Base-by-base conservation (phyloP, 2,888 invertebrate genomes). In the Ptychoptera contaminata region DNA sequence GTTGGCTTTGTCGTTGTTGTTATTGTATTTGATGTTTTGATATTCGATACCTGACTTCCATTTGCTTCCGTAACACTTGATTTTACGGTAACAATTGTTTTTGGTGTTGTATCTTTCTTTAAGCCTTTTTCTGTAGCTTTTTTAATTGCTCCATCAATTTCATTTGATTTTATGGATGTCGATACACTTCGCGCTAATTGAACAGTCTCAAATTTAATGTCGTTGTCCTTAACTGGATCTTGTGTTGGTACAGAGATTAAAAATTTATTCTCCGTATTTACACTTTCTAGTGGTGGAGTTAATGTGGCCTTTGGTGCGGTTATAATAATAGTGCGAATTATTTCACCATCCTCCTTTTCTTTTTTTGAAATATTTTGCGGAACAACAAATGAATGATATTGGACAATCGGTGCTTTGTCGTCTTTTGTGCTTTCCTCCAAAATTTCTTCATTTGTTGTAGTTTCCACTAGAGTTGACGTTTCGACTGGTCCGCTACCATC, bases 1-100 rank as follows among this genome's bases (percentile, higher is more conserved):
- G 76, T 75, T 1, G 74, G 73, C 1, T 75, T 73, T 1, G 75
- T 74, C 1, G 74, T 72, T 1, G 73, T 71, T 4, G 65, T 58
- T 0, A 71, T 69, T 1, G 70, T 68, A 7, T 3, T 2, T 65
- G 63, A 0, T 57, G 36, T 59, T n/a, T n/a, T n/a, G n/a, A n/a
- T n/a, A n/a, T n/a, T n/a, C n/a, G n/a, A n/a, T n/a, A n/a, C n/a
- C 16, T 41, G 9, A 14, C 23, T 7, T 16, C 34, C 12, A n/a
- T 16, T 11, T 12, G 4, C 36, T n/a, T 23, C 7, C n/a, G 8
- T 29, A 37, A 10, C 15, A 16, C 16, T 30, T 34, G 34, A 34
- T n/a, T 39, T 57, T 59, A 3, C 60, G 56, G 2, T 58, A 53
- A 40, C 37, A 23, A 23, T 23, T 11, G 48, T 23, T 14, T 16